Evolutionary conservation across 2,888 invertebrate species (phyloP).

Genomic region (Parnassius mnemosyne): DNA sequence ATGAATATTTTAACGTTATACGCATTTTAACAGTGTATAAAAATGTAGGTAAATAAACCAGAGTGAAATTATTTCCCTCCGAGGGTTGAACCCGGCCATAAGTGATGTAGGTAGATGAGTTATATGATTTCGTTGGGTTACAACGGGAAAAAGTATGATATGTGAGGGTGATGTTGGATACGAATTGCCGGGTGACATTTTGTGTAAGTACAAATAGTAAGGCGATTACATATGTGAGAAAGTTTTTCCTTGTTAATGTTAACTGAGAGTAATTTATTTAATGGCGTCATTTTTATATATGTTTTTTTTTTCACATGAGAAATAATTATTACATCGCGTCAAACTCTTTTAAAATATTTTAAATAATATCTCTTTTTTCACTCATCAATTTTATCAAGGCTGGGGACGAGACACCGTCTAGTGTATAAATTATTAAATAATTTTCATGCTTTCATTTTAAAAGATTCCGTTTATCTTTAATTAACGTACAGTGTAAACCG

Average conservation of each 20-base stretch:
- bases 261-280: slow-evolving; percentile 10
- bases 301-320: neutral
- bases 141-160: slow-evolving; percentile 32
- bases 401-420: too few species aligned
- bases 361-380: too few species aligned
- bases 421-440: too few species aligned
- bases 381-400: too few species aligned
- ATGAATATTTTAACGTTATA: slow-evolving; percentile 7
- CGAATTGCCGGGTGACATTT: slow-evolving; percentile 33
- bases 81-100: slow-evolving; percentile 26
- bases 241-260: slow-evolving; percentile 14
- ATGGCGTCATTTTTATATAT: slow-evolving; percentile 12
- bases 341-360: too few species aligned
- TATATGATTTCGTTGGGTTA: slow-evolving; percentile 31
- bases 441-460: too few species aligned
- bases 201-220: slow-evolving; percentile 29
- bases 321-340: too few species aligned
- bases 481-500: too few species aligned
- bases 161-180: slow-evolving; percentile 31
- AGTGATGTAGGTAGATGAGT: slow-evolving; percentile 31
- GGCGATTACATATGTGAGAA: slow-evolving; percentile 25
- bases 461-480: too few species aligned
- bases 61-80: slow-evolving; percentile 29
- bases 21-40: slow-evolving; percentile 8
- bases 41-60: slow-evolving; percentile 30